Conservation (phyloP, 2,888 invertebrate genomes). For the Volucella inanis region DNA sequence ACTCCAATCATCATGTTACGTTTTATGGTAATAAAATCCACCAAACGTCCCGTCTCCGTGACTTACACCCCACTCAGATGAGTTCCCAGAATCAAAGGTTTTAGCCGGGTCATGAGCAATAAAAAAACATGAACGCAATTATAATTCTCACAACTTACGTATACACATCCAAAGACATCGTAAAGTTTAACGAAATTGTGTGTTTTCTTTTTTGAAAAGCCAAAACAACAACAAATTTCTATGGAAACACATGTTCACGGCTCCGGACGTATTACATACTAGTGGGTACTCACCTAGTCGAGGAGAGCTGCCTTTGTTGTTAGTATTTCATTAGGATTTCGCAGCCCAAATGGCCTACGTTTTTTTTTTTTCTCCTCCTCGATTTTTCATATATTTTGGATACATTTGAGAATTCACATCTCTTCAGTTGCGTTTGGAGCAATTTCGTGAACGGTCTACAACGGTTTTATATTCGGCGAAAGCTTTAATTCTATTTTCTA, state of each 20-base stretch:
- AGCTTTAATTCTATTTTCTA: conserved; percentile 30
- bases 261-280: conserved; percentile 13
- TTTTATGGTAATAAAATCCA: conserved; percentile 34
- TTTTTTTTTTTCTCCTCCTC: conserved; percentile 12
- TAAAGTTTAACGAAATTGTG: conserved; percentile 20
- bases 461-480: conserved; percentile 45
- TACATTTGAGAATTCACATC: conserved; percentile 47
- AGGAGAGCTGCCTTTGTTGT: conserved; percentile 34
- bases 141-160: conserved; percentile 43
- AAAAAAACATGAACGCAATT: conserved; percentile 15
- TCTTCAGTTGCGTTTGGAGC: conserved; percentile 72
- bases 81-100: conserved; percentile 57
- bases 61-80: conserved; percentile 4
- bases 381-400: conserved; percentile 54
- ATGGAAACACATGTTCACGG: conserved; percentile 49
- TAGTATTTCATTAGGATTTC: conserved; percentile 43
- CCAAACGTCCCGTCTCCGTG: background rate
- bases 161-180: conserved; percentile 20
- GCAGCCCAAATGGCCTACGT: conserved; percentile 44
- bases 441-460: conserved; percentile 70
- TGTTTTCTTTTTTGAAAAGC: background rate
- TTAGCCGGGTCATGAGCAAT: conserved; percentile 44
- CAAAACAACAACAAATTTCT: conserved; percentile 30
- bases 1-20: conserved; percentile 6
- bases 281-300: conserved; percentile 29